Conservation (phyloP, 2,888 invertebrate species). For the Camponotus fellah region DNA sequence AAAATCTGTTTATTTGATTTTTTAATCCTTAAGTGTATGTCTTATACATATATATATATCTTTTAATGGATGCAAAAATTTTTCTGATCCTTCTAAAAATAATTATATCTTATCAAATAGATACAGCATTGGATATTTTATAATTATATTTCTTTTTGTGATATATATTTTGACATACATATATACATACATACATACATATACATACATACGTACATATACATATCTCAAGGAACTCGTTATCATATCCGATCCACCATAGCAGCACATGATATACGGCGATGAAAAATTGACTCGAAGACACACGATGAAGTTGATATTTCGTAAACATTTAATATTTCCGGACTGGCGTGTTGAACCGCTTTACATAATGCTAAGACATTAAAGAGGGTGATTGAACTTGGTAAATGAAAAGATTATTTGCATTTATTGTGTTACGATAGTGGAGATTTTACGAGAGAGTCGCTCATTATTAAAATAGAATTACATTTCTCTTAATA, state of each 20-base stretch:
- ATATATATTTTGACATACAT: neutral
- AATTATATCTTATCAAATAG: neutral
- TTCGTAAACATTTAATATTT: conserved; percentile 21
- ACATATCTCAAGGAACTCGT: neutral
- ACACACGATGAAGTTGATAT: neutral
- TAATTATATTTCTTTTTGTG: neutral
- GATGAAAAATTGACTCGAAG: neutral
- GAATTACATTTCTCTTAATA: neutral
- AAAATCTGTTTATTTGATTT: neutral
- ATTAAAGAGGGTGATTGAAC: conserved; percentile 27
- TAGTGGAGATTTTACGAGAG: neutral
- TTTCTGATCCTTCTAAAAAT: neutral
- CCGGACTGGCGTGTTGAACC: neutral
- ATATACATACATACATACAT: neutral
- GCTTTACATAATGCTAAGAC: conserved; percentile 20
- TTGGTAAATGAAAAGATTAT: conserved; percentile 40
- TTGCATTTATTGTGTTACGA: neutral
- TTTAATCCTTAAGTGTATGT: neutral
- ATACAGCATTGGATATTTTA: neutral
- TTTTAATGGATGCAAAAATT: neutral
- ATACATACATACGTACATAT: neutral
- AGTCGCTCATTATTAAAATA: neutral
- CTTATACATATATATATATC: neutral
- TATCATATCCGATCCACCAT: neutral
- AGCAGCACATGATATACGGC: neutral